Evolutionary conservation across 2,113 vertebrate species (phyloP).

Genomic region (Pyrgilauda ruficollis): DNA sequence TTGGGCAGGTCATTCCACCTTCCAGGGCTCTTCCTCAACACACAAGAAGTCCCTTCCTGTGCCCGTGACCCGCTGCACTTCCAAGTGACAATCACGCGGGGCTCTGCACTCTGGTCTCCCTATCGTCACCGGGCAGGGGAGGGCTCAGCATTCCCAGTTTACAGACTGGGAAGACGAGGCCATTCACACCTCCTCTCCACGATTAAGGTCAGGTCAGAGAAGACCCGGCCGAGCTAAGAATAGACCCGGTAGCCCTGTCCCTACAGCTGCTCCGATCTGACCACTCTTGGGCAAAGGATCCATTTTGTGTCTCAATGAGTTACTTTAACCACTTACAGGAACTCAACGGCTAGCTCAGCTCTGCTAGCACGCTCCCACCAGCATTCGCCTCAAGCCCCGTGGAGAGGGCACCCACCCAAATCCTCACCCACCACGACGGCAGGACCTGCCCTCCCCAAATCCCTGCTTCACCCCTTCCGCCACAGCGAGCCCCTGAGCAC

Average conservation of each 20-base stretch:
- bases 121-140: rapidly evolving
- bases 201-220: background rate
- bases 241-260: background rate
- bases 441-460: background rate
- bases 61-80: background rate
- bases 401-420: background rate
- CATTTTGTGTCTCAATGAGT: slow-evolving; percentile 19
- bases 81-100: background rate
- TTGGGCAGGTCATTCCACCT: slow-evolving; percentile 40
- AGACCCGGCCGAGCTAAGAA: background rate
- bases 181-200: background rate
- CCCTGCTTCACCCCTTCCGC: background rate
- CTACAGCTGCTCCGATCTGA: background rate
- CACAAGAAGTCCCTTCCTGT: background rate
- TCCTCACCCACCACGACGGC: rapidly evolving
- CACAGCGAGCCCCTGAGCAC: rapidly evolving
- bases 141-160: background rate
- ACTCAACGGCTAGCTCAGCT: background rate
- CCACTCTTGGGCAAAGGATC: slow-evolving; percentile 5
- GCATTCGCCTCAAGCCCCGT: rapidly evolving
- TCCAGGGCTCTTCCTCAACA: background rate
- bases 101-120: background rate
- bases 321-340: background rate
- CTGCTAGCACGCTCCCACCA: rapidly evolving
- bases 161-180: background rate